Base-by-base conservation (phyloP, 2,797 vertebrate genomes). In the Kryptolebias ocellatus region DNA sequence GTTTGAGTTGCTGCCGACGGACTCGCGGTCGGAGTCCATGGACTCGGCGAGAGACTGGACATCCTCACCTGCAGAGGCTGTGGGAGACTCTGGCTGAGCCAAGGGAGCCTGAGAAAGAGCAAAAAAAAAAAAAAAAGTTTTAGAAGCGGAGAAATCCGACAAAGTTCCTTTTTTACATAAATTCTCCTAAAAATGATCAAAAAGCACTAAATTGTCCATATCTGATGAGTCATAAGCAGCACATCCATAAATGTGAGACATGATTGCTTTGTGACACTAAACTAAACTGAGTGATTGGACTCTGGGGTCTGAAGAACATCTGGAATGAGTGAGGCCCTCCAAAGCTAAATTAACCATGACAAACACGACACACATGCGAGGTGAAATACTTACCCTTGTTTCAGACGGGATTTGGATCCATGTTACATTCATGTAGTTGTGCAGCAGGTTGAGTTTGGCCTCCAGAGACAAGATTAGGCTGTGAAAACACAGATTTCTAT, bases 351-450 rank as follows among this genome's bases (percentile, higher is more conserved):
- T 14, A 79, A 66, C 79, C 63, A 44, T 42, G 64, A 83, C 46
- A 11, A 87, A 81, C 52, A 49, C 11, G 46, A 70, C 59, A 56
- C 74, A 78, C 15, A 27, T 74, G 80, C 51, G 57, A 52, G 50
- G 45, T 60, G 55, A 63, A 74, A 57, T 53, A 60, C 64, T 93
- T 87, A 99, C 98, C 96, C 97, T 94, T 86, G 98, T 98, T 94
- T 99, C 98, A 1, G 97, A 98, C 58, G 97, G 97, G 87, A 99
- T 99, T 82, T 97, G 96, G 86, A 99, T 98, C 98, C 98, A 99
- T 0, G 98, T 98, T 94, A 99, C 98, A 93, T 99, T 99, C 98
- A 99, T 99, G 93, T 99, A 99, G 95, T 95, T 99, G 95, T 99
- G 98, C 79, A 99, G 95, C 81, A 99, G 95, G 87, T 96, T 98